Percentiles rank a stretch among this genome's conserved stretches.
phyloP scores from a whole-genome alignment of 2,888 invertebrate species.

The Cotesia congregata region DNA sequence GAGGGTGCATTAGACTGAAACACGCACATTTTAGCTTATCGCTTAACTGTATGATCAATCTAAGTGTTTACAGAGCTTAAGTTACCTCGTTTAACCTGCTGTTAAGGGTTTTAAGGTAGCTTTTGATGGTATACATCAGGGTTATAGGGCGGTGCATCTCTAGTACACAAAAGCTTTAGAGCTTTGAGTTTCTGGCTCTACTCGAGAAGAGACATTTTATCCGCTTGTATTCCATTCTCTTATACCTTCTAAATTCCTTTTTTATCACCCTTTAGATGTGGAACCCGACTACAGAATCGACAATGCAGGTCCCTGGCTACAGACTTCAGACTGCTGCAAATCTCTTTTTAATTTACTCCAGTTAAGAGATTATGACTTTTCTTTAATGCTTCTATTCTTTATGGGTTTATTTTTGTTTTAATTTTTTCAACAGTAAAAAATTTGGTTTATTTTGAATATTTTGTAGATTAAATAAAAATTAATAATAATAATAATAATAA shows the following conservation, averaged over 20 bases:
- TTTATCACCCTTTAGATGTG: background rate
- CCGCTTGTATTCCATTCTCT: background rate
- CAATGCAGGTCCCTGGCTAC: too few species aligned
- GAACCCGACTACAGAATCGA: background rate
- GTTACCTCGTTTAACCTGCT: slow-evolving; percentile 3
- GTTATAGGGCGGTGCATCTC: background rate
- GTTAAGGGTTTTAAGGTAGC: background rate
- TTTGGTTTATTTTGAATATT: background rate
- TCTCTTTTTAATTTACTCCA: background rate
- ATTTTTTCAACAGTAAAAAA: too few species aligned
- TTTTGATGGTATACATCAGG: slow-evolving; percentile 12
- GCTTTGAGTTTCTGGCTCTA: background rate
- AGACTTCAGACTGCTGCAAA: background rate
- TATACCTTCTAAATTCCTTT: background rate
- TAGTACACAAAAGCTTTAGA: background rate
- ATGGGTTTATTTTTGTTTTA: too few species aligned
- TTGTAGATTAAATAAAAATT: slow-evolving; percentile 13
- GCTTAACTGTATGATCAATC: slow-evolving; percentile 16
- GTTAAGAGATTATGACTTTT: slow-evolving; percentile 55
- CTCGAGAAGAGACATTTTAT: background rate
- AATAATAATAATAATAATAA: slow-evolving; percentile 14
- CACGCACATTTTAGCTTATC: slow-evolving; percentile 25
- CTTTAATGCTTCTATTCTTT: slow-evolving; percentile 55
- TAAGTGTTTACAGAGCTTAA: slow-evolving; percentile 11
- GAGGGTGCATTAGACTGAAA: slow-evolving; percentile 6